These are phyloP conservation scores for Galaxias olidus DNA, from an alignment of 2,797 vertebrate species.

Conservation along the genomic window DNA sequence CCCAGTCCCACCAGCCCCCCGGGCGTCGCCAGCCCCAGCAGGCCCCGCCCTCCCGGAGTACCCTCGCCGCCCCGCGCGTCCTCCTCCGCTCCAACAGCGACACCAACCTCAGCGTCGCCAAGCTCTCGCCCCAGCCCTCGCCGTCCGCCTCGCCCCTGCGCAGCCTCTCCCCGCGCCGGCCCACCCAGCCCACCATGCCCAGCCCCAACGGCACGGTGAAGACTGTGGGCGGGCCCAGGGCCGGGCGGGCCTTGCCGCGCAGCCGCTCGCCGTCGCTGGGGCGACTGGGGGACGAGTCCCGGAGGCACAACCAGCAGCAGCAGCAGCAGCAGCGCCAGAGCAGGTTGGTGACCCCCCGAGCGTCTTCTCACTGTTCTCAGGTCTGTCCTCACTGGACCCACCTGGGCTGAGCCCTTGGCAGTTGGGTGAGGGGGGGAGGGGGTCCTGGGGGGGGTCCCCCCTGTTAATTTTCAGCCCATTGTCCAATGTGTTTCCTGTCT, in stretches of 20 bases:
- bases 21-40: conserved; percentile 8
- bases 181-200: conserved; percentile 61
- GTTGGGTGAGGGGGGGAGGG: no score
- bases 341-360: conserved; percentile 39
- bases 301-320: conserved; percentile 63
- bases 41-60: conserved; percentile 71
- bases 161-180: conserved; percentile 85
- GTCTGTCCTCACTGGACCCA: no score
- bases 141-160: conserved; percentile 81
- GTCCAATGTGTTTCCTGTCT: no score
- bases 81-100: conserved; percentile 89
- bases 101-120: conserved; percentile 82
- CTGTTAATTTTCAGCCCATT: no score
- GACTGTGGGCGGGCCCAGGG: conserved; percentile 75
- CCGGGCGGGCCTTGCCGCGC: conserved; percentile 74
- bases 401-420: no score
- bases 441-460: no score
- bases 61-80: conserved; percentile 82
- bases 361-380: not conserved
- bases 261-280: conserved; percentile 86
- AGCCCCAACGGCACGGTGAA: conserved; percentile 83
- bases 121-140: conserved; percentile 84
- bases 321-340: conserved; percentile 38
- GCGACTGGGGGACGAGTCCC: conserved; percentile 77
- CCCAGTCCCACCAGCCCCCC: conserved; percentile 9